Evolutionary conservation across 2,888 invertebrate genomes (phyloP).

Genomic region (Folsomia candida): DNA sequence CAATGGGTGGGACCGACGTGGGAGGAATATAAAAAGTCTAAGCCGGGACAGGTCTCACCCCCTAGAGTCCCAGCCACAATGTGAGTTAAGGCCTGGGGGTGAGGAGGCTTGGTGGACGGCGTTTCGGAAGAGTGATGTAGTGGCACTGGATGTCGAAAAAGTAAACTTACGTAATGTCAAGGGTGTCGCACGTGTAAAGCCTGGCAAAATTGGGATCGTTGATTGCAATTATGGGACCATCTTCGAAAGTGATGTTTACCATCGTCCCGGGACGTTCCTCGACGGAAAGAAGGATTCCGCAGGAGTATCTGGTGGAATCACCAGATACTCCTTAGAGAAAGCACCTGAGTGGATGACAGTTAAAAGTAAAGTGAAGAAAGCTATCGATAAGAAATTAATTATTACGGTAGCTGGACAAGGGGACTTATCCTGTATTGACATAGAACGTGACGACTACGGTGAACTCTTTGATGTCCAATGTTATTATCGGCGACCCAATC

Average conservation of each 20-base stretch:
- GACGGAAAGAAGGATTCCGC: background rate
- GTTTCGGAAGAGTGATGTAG: background rate
- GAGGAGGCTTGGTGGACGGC: background rate
- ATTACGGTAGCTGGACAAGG: background rate
- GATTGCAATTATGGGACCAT: background rate
- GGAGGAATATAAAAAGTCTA: too few relatives aligned
- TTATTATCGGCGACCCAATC: slow-evolving; percentile 17
- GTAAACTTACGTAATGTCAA: background rate
- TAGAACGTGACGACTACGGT: background rate
- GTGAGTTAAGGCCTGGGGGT: background rate
- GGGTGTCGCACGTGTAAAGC: background rate
- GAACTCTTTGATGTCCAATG: slow-evolving; percentile 23
- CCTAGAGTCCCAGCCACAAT: too few relatives aligned
- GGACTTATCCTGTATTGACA: background rate
- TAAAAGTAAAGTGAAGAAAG: background rate
- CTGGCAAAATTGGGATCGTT: background rate
- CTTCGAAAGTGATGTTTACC: background rate
- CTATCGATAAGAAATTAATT: background rate
- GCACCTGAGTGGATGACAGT: background rate
- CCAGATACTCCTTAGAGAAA: background rate
- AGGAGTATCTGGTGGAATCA: background rate
- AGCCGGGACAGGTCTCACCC: background rate
- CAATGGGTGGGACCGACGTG: background rate
- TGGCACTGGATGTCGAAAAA: background rate
- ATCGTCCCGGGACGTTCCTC: background rate